Conservation (phyloP, 2,797 vertebrate species). For the Eremophila alpestris region DNA sequence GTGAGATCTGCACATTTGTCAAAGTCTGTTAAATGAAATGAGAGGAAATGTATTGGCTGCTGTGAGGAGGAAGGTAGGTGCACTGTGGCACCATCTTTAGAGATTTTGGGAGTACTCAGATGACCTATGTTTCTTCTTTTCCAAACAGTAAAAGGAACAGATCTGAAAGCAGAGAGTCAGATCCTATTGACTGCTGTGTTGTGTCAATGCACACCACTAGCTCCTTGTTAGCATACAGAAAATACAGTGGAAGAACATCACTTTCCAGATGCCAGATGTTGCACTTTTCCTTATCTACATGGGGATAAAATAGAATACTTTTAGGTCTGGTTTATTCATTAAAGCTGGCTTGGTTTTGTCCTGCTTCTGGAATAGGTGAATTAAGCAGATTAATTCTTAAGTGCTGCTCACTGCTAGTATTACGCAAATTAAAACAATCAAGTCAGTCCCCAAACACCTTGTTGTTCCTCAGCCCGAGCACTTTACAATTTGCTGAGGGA, state of each 20-base stretch:
- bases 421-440: slow-evolving; percentile 37
- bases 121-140: background rate
- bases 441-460: slow-evolving; percentile 7
- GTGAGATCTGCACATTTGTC: background rate
- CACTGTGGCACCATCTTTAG: background rate
- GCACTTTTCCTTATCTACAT: background rate
- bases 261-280: background rate
- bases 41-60: background rate
- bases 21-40: background rate
- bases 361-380: background rate
- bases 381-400: background rate
- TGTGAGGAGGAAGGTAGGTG: background rate
- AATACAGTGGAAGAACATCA: background rate
- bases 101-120: background rate
- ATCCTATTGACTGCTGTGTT: background rate
- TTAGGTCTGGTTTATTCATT: background rate
- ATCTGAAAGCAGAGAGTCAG: background rate
- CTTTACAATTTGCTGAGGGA: slow-evolving; percentile 40
- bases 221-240: background rate
- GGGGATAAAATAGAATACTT: background rate
- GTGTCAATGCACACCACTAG: background rate
- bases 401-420: slow-evolving; percentile 1
- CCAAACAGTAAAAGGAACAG: background rate
- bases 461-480: slow-evolving; percentile 11
- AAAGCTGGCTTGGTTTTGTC: background rate